A percentile compares a stretch with the other conserved stretches of the same genome.
These are phyloP conservation scores for Engraulis encrasicolus DNA, from an alignment of 2,113 vertebrate species.

Conservation along the genomic window DNA sequence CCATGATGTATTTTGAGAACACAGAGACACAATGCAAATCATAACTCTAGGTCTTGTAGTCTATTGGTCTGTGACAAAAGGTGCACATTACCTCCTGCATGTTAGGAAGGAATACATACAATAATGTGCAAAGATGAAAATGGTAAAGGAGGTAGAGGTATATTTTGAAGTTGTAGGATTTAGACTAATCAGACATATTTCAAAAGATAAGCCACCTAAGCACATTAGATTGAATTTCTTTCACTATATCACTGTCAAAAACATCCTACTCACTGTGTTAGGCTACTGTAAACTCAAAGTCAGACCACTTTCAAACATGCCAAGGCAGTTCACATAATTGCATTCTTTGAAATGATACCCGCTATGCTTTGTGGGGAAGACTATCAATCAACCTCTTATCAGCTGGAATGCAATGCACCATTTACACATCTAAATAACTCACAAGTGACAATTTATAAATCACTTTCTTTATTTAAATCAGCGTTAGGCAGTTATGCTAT, in stretches of 20 bases:
- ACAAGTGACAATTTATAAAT: conserved; percentile 75
- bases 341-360: neutral
- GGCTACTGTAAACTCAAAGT: neutral
- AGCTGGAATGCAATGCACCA: neutral
- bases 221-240: neutral
- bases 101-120: too few relatives aligned
- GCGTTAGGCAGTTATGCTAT: conserved; percentile 80
- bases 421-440: neutral
- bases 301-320: neutral
- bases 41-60: too few relatives aligned
- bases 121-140: too few relatives aligned
- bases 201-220: neutral
- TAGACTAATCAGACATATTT: neutral
- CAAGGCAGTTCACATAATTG: neutral
- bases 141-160: too few relatives aligned
- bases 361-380: neutral
- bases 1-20: too few relatives aligned
- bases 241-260: neutral
- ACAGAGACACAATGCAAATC: too few relatives aligned
- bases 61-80: too few relatives aligned
- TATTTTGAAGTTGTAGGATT: too few relatives aligned
- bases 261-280: neutral
- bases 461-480: conserved; percentile 85
- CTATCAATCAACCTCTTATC: neutral
- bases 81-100: too few relatives aligned